Conservation (phyloP, 2,797 vertebrate species). For the Lagodon rhomboides region DNA sequence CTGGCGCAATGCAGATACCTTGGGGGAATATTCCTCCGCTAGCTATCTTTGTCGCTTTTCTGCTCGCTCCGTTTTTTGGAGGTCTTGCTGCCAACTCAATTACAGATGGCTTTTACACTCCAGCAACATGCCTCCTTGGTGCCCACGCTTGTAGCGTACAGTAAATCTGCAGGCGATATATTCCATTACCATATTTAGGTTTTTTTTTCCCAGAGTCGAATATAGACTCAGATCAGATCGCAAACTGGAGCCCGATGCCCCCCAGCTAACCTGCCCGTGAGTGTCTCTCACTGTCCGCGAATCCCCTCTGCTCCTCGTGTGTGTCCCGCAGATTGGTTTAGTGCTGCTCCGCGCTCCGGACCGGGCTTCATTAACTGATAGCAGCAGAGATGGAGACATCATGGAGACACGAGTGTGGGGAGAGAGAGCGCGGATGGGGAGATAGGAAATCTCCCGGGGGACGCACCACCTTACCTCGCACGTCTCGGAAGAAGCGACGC, state of each 20-base stretch:
- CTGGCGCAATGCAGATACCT: conserved; percentile 59
- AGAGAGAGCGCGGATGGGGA: conserved; percentile 31
- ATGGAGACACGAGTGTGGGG: conserved; percentile 53
- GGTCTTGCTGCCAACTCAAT: conserved; percentile 59
- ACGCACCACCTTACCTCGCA: conserved; percentile 16
- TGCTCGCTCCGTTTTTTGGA: conserved; percentile 46
- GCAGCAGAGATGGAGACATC: conserved; percentile 76
- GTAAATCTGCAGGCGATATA: conserved; percentile 47
- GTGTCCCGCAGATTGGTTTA: conserved; percentile 72
- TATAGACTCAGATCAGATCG: conserved; percentile 54
- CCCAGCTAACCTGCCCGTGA: conserved; percentile 36
- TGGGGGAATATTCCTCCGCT: conserved; percentile 46
- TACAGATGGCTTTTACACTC: conserved; percentile 62
- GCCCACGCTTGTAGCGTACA: conserved; percentile 33
- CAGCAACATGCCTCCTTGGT: conserved; percentile 44
- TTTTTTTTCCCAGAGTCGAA: conserved; percentile 55
- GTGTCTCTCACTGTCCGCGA: conserved; percentile 59
- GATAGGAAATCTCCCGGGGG: conserved; percentile 42
- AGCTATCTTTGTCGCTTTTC: conserved; percentile 36
- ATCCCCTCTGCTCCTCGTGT: conserved; percentile 54
- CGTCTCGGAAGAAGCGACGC: neutral
- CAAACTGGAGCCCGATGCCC: conserved; percentile 39
- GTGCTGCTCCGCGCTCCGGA: conserved; percentile 56
- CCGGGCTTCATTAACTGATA: conserved; percentile 83
- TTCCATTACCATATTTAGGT: conserved; percentile 57